phyloP scores from a whole-genome alignment of 1,140 invertebrate species.

The Tetramorium parvispinum region DNA sequence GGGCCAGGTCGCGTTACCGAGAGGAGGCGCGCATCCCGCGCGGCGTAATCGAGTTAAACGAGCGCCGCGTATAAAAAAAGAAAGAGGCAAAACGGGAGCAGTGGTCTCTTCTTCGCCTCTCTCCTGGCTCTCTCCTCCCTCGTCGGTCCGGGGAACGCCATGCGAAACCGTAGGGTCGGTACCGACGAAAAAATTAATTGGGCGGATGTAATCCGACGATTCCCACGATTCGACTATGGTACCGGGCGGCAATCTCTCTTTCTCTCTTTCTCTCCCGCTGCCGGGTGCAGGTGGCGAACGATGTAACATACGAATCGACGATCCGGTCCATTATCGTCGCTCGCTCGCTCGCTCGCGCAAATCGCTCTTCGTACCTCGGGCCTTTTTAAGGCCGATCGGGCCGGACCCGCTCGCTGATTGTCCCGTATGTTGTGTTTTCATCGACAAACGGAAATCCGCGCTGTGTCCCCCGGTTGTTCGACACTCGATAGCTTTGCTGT shows the following conservation, averaged over 20 bases:
- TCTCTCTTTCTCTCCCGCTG: not conserved
- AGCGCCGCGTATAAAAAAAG: constrained; percentile 21
- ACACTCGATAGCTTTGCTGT: constrained; percentile 42
- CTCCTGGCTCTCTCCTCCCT: not conserved
- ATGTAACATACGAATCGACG: constrained; percentile 77
- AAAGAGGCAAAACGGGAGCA: constrained; percentile 32
- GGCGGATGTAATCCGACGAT: constrained; percentile 80
- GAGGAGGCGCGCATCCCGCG: constrained; percentile 29
- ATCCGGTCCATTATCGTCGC: constrained; percentile 80
- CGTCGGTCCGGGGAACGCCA: constrained; percentile 41
- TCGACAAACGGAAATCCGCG: constrained; percentile 70
- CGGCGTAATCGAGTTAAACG: constrained; percentile 48
- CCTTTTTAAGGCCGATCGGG: constrained; percentile 49
- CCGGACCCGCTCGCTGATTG: constrained; percentile 55
- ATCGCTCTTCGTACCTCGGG: constrained; percentile 58
- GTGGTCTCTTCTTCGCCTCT: constrained; percentile 18
- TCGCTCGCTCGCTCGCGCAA: constrained; percentile 72
- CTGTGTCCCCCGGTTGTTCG: constrained; percentile 36
- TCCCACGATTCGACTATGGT: constrained; percentile 81
- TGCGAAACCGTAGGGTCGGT: constrained; percentile 64
- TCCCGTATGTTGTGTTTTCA: constrained; percentile 52
- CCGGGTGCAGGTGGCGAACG: constrained; percentile 45
- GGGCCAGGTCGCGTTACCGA: constrained; percentile 25
- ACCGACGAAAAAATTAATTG: constrained; percentile 77
- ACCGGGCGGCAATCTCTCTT: constrained; percentile 61